Conservation (phyloP, 2,113 vertebrate species). For the Poeciliopsis occidentalis region DNA sequence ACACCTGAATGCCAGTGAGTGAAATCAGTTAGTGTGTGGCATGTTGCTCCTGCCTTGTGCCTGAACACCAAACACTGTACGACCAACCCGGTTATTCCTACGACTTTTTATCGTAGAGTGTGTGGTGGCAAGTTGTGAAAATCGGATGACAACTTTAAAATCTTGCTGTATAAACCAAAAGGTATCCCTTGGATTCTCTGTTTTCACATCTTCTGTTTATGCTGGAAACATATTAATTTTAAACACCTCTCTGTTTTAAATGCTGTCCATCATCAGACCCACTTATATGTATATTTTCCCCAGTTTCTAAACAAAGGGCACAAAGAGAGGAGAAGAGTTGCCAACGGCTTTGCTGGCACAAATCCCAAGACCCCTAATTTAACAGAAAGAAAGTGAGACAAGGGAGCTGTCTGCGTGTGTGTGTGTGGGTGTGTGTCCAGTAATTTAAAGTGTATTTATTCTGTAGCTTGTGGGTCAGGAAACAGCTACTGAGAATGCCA, state of each 20-base stretch:
- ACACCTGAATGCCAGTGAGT: no score
- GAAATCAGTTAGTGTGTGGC: no score
- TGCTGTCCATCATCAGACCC: conserved; percentile 10
- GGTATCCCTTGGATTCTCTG: neutral
- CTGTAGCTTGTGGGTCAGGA: conserved; percentile 67
- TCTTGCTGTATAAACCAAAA: no score
- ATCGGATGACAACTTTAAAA: no score
- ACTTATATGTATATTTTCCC: conserved; percentile 22
- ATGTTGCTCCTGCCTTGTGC: no score
- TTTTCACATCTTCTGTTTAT: conserved; percentile 10
- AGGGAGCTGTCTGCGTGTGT: conserved; percentile 12
- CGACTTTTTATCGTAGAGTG: no score
- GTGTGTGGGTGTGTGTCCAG: conserved; percentile 8
- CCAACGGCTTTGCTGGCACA: conserved; percentile 50
- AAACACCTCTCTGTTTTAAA: conserved; percentile 10
- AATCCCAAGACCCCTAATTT: conserved; percentile 74
- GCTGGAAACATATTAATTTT: conserved; percentile 21
- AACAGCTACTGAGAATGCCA: conserved; percentile 64
- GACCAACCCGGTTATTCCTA: no score
- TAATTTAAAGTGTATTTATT: conserved; percentile 76
- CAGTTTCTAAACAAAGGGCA: conserved; percentile 34
- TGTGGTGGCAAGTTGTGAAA: no score
- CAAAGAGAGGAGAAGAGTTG: conserved; percentile 38
- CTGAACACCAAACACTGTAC: no score
- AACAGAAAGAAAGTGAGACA: conserved; percentile 66